phyloP scores from a whole-genome alignment of 2,113 vertebrate genomes.

The Scophthalmus maximus region DNA sequence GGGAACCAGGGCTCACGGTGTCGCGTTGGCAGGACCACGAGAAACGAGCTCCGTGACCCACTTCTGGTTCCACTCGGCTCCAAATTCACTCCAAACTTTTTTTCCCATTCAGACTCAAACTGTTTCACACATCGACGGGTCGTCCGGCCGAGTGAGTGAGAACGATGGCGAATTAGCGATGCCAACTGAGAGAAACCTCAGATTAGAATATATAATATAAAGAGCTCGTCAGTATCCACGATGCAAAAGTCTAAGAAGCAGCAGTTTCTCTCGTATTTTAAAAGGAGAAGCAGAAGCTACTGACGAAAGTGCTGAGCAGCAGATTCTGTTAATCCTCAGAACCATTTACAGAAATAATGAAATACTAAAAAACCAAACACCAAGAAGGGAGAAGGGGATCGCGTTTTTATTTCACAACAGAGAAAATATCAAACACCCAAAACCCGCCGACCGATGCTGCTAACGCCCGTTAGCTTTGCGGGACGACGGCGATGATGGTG shows the following conservation, averaged over 20 bases:
- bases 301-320: constrained; percentile 13
- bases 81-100: constrained; percentile 18
- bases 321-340: constrained; percentile 10
- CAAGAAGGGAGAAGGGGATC: neutral
- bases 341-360: neutral
- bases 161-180: neutral
- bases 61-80: constrained; percentile 27
- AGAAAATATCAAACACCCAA: constrained; percentile 1
- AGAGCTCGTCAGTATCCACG: neutral
- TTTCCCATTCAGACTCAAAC: neutral
- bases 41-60: constrained; percentile 51
- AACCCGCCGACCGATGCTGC: neutral
- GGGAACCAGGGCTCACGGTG: constrained; percentile 42
- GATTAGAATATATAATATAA: too few relatives aligned
- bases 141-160: constrained; percentile 2
- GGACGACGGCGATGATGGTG: neutral
- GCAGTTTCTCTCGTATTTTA: constrained; percentile 9
- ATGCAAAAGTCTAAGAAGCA: neutral
- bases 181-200: neutral
- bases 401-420: neutral
- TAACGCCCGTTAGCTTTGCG: neutral
- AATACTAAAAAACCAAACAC: constrained; percentile 22
- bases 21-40: constrained; percentile 45
- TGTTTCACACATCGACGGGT: neutral
- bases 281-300: constrained; percentile 4